These are phyloP conservation scores for Griposia aprilina DNA, from an alignment of 2,888 invertebrate genomes.

Conservation along the genomic window DNA sequence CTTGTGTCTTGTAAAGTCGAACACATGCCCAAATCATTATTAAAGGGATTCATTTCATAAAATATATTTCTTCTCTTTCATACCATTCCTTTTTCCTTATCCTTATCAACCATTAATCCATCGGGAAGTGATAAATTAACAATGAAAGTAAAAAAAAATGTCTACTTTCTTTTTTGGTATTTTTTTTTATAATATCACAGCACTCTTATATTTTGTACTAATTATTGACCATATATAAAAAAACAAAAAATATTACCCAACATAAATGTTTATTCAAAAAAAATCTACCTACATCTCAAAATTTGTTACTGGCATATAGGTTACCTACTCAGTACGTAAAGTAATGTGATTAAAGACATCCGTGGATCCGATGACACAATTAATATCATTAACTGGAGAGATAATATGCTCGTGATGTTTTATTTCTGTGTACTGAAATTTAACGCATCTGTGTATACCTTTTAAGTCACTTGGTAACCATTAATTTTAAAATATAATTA, in stretches of 20 bases:
- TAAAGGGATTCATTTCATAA: neutral
- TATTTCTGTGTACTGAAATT: neutral
- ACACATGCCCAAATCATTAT: neutral
- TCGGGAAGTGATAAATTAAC: neutral
- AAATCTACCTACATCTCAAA: neutral
- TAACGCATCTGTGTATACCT: neutral
- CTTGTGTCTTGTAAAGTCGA: neutral
- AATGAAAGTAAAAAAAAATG: neutral
- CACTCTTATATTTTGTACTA: neutral
- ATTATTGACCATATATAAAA: neutral
- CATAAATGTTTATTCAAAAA: too few species aligned
- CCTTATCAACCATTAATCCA: too few species aligned
- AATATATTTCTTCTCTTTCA: neutral
- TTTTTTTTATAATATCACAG: neutral
- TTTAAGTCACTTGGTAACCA: neutral
- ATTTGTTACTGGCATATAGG: neutral
- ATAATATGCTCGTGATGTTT: neutral
- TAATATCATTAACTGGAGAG: constrained; percentile 18
- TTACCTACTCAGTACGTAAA: neutral
- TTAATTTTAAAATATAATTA: neutral
- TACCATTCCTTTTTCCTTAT: too few species aligned
- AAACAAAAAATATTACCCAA: neutral
- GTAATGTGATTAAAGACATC: constrained; percentile 30
- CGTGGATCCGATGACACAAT: constrained; percentile 26
- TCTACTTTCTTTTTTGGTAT: too few species aligned